Evolutionary conservation across 1,140 invertebrate genomes (phyloP).

Genomic region (Zaprionus capensis): DNA sequence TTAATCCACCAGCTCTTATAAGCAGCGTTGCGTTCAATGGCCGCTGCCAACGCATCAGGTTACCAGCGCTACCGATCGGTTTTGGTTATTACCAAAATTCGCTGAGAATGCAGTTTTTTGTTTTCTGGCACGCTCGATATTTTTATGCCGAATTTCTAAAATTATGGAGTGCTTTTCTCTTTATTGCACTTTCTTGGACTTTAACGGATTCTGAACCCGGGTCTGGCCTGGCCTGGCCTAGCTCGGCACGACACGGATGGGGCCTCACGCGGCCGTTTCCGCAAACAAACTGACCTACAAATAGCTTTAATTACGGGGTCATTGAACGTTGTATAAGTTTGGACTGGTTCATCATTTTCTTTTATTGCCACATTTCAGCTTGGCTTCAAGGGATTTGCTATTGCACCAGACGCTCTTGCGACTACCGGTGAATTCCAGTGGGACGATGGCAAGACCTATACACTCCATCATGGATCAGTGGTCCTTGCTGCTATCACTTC

Average conservation of each 20-base stretch:
- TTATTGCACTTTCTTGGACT: conserved; percentile 56
- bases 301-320: not conserved
- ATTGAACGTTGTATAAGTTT: not conserved
- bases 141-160: conserved; percentile 79
- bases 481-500: conserved; percentile 9
- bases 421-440: not conserved
- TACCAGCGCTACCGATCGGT: conserved; percentile 55
- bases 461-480: not conserved
- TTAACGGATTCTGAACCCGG: conserved; percentile 37
- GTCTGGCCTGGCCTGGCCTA: conserved; percentile 25
- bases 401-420: not conserved
- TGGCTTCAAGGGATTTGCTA: conserved; percentile 4
- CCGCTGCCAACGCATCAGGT: conserved; percentile 77
- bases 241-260: not conserved
- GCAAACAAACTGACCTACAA: conserved; percentile 8
- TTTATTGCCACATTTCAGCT: conserved; percentile 2
- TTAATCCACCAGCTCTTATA: conserved; percentile 69
- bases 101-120: conserved; percentile 60
- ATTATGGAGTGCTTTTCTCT: conserved; percentile 42
- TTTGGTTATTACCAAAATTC: conserved; percentile 56
- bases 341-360: not conserved
- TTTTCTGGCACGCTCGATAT: conserved; percentile 72
- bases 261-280: not conserved
- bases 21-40: conserved; percentile 69
- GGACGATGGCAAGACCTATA: not conserved